Evolutionary conservation across 2,797 vertebrate species (phyloP).

Genomic region (Pseudotriccus pelzelni): DNA sequence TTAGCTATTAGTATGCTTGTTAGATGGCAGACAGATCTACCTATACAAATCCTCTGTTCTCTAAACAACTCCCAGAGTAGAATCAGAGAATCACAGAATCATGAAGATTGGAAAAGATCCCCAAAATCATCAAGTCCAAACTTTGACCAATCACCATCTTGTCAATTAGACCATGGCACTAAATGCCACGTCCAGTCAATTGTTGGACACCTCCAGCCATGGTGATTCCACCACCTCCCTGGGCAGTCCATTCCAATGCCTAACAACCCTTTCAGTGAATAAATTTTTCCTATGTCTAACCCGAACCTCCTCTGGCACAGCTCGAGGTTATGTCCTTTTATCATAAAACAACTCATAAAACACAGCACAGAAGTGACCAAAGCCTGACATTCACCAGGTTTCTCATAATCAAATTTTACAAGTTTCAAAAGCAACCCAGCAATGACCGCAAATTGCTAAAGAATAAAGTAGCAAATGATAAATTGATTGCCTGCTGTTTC

Average conservation of each 20-base stretch:
- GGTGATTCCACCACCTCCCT: neutral
- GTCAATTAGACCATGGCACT: neutral
- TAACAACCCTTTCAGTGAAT: neutral
- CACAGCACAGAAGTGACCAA: neutral
- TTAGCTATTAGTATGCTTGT: neutral
- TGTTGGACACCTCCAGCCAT: neutral
- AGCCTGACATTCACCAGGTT: neutral
- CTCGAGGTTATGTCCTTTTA: neutral
- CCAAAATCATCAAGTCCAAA: no score
- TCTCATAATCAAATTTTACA: conserved; percentile 28
- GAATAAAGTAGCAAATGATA: conserved; percentile 39
- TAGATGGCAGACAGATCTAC: neutral
- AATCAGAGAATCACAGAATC: neutral
- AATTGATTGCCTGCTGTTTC: conserved; percentile 43
- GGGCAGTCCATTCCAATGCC: neutral
- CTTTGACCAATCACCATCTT: neutral
- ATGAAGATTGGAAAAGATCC: neutral
- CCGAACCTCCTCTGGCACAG: neutral
- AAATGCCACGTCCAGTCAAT: neutral
- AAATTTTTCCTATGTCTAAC: neutral
- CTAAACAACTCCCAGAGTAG: neutral
- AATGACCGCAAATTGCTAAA: conserved; percentile 38
- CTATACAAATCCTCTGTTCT: neutral
- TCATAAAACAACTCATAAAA: neutral
- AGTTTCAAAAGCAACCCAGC: conserved; percentile 34